Evolutionary conservation across 2,888 invertebrate species (phyloP), one percentile per base, ranked within the genome.

Genomic region (Watsonalla cultraria): DNA sequence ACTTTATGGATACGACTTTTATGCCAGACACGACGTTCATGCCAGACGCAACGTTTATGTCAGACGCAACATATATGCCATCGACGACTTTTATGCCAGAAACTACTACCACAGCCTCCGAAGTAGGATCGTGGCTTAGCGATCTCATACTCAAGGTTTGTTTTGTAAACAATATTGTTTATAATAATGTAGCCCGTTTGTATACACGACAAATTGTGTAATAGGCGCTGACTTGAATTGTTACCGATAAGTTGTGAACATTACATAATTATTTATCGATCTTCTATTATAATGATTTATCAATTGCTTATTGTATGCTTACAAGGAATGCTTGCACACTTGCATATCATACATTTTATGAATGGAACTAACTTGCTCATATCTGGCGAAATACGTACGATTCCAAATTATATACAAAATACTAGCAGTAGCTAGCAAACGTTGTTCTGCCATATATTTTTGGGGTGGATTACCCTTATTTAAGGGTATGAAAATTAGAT

Each of bases 91-190:
- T 62, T 6, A 47, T 64, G 58, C 62, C 68, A n/a, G 65, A 62
- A 9, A 66, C 67, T 2, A 70, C 73, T 0, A 78, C 81, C 5
- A 64, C 60, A 0, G 64, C 80, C 0, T 70, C 77, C 13, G 87
- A 80, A 61, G 52, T 87, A 15, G 74, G 86, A 58, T 69, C 76
- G 14, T 88, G 87, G 88, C 62, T 89, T 45, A 75, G 78, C 52
- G 73, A 81, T 65, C 62, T 83, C 48, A 68, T 89, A 37, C 48
- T 86, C 59, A 69, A 87, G 88, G 88, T 88, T 71, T 62, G 84
- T 78, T 67, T 15, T 37, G 8, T 35, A 35, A 13, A 47, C 13
- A 35, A n/a, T 34, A 33, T 37, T 4, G 37, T 37, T 37, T 37
- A 37, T 11, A 42, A 9, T 42, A 42, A 11, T 42, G 42, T 11